These are phyloP conservation scores for Liolophura sinensis DNA, from an alignment of 1,140 invertebrate genomes.

Conservation along the genomic window DNA sequence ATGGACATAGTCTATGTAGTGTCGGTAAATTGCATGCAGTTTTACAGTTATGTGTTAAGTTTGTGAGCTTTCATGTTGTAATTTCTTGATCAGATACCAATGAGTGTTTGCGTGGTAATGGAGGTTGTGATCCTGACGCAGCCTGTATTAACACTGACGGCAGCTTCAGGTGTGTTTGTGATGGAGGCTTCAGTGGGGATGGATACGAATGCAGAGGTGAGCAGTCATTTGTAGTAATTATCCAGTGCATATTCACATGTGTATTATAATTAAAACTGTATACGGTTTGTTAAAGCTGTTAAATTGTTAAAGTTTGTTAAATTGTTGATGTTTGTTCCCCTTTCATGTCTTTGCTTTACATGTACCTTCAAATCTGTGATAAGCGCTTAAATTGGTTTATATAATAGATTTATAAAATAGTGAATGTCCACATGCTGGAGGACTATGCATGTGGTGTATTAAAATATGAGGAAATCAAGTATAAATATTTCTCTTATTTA, in stretches of 20 bases:
- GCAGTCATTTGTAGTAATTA: background rate
- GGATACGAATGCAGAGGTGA: conserved; percentile 67
- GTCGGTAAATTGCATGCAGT: no score
- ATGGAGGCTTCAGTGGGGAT: conserved; percentile 83
- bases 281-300: background rate
- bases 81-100: conserved; percentile 67
- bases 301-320: background rate
- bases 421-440: no score
- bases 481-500: no score
- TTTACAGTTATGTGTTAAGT: no score
- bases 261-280: background rate
- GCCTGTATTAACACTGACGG: conserved; percentile 80
- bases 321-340: no score
- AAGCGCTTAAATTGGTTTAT: no score
- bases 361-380: background rate
- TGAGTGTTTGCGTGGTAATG: conserved; percentile 79
- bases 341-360: background rate
- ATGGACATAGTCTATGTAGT: no score
- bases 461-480: no score
- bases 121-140: conserved; percentile 81
- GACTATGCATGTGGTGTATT: no score
- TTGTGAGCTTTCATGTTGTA: background rate
- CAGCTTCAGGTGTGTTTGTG: conserved; percentile 82
- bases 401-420: no score
- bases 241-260: no score